phyloP scores from a whole-genome alignment of 2,888 invertebrate genomes.

The Podabrus alpinus region DNA sequence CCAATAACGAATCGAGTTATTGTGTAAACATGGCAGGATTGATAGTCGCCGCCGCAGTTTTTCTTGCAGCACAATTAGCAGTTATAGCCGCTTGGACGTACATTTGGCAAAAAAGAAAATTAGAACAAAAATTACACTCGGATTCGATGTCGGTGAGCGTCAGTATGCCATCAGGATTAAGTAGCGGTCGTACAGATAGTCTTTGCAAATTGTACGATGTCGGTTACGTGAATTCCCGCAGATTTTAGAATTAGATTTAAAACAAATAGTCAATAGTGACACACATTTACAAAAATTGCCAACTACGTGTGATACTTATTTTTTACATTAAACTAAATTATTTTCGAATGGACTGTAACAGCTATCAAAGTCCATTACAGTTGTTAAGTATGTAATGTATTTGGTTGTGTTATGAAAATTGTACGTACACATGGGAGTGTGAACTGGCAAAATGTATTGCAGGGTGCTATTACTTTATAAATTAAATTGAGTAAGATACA shows the following conservation, averaged over 20 bases:
- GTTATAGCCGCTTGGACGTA: conserved; percentile 88
- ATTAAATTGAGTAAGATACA: not conserved
- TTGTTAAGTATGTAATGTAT: not conserved
- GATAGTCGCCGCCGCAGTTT: conserved; percentile 82
- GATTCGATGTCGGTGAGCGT: conserved; percentile 65
- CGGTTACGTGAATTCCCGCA: conserved; percentile 76
- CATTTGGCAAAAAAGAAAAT: conserved; percentile 80
- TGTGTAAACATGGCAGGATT: conserved; percentile 81
- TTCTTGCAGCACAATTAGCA: conserved; percentile 84
- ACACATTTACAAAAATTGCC: conserved; percentile 4
- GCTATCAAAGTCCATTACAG: not conserved
- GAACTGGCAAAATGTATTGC: not conserved
- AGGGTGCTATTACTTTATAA: not conserved
- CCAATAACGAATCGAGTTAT: conserved; percentile 63
- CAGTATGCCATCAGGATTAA: conserved; percentile 66
- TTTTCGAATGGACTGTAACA: not conserved
- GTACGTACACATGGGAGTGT: not conserved
- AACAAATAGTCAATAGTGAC: not conserved
- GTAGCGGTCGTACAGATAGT: conserved; percentile 67
- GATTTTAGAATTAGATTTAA: conserved; percentile 43
- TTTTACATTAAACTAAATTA: not conserved
- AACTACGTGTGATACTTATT: conserved; percentile 33
- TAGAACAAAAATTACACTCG: conserved; percentile 60
- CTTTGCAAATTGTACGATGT: conserved; percentile 88
- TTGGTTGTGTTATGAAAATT: not conserved